Evolutionary conservation across 2,113 vertebrate species (phyloP), one percentile per base, ranked within the genome.

Genomic region (Pluvianellus socialis): DNA sequence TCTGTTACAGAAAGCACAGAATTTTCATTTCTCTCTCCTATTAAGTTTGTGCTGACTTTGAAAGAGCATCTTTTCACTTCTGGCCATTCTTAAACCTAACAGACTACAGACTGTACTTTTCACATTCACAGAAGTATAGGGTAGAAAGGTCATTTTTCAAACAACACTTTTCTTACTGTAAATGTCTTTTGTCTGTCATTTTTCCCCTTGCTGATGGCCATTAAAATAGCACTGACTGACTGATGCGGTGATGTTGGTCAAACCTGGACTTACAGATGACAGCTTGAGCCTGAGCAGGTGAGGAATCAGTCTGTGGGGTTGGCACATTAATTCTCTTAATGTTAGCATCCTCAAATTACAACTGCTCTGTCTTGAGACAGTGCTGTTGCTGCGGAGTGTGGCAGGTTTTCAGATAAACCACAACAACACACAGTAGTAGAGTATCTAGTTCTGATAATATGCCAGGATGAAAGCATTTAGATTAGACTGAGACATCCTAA

Each of bases 171-270:
- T 94, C 58, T 80, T 93, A 50, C 56, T 81, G 49, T 76, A 81
- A 95, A 94, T 96, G 73, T 44, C 35, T 95, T 94, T 94, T 96
- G 23, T 84, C 88, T 96, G 72, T 74, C 77, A 79, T 94, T 93
- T 95, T 96, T 77, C n/a, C 81, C 24, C 28, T 83, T 90, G 52
- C 32, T 90, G 96, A 82, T 49, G 84, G 28, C 70, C 66, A 88
- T 90, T 94, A 90, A 79, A 85, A 68, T 40, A 90, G 33, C 55
- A 86, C 35, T 73, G 47, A 77, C 30, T 68, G 86, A 92, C 35
- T 92, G 77, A 89, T 87, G 49, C 30, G 47, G 26, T 44, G 59
- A 90, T 67, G 40, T 80, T 88, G 79, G 79, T 96, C 47, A 61
- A 86, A 87, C 40, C 44, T 91, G 76, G 49, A 4, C 52, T 40